Base-by-base conservation (phyloP, 2,113 vertebrate species). In the Zosterops lateralis region DNA sequence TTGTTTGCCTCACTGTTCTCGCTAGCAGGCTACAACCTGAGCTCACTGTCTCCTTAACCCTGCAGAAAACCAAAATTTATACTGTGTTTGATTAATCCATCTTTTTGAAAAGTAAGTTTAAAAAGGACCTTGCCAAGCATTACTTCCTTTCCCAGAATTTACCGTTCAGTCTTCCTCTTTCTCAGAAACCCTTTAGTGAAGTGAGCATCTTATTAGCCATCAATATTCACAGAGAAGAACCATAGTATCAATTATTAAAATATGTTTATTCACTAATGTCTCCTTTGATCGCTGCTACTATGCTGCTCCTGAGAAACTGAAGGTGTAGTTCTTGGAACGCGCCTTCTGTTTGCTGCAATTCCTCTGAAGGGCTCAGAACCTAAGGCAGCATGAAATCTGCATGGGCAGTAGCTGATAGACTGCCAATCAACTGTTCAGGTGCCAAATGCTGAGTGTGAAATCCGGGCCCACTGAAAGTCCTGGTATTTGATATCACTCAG, bases 131-230 rank as follows among this genome's bases (percentile, higher is more conserved):
- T 61, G 68, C 60, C 31, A 47, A 72, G 32, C 28, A 14, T 48
- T 75, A 36, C 57, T 96, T 93, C 56, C 81, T 94, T 93, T 74
- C 85, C 71, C 45, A 40, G 71, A 93, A 86, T 68, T 71, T 91
- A 80, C 40, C 1, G 0, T 72, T 90, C 1, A 0, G 17, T 87
- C 65, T 84, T 96, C 75, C 62, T 84, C 66, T 93, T 96, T 94
- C 70, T 92, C 89, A 90, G 88, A 89, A 94, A 64, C 45, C 13
- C 54, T 78, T 89, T 9, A 40, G 12, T 81, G 17, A 84, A 71
- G 51, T 25, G 20, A 81, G 47, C 54, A 48, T 64, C 73, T 74
- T 90, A 80, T 38, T 47, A 87, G 22, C 71, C 84, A 62, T 48
- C 54, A 60, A 38, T 95, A 92, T 94, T 88, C 66, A 77, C 75